A percentile compares a stretch with the other conserved stretches of the same genome.
phyloP scores from a whole-genome alignment of 2,888 invertebrate genomes.

The Ophonus ardosiacus region DNA sequence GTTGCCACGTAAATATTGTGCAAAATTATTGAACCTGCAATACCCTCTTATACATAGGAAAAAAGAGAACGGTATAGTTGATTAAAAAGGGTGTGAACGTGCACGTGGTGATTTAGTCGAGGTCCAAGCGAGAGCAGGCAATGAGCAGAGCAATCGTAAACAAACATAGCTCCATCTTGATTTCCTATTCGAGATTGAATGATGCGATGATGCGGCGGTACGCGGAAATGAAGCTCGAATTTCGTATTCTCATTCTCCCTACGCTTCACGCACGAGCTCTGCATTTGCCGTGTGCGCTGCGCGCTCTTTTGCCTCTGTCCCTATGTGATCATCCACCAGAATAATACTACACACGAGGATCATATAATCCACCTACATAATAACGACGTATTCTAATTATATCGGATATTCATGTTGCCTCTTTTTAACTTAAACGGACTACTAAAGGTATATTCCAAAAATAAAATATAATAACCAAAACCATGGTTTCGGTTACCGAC shows the following conservation, averaged over 20 bases:
- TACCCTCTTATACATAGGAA: too few species aligned
- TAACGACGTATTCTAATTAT: too few species aligned
- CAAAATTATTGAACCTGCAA: too few species aligned
- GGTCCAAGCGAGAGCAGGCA: neutral
- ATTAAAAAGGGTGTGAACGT: neutral
- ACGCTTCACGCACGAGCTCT: slow-evolving; percentile 21
- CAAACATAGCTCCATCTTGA: slow-evolving; percentile 44
- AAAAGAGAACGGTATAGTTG: too few species aligned
- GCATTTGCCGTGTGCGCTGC: neutral
- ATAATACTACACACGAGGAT: neutral
- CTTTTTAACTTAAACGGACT: too few species aligned
- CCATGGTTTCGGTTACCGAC: too few species aligned
- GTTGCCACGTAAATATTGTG: too few species aligned
- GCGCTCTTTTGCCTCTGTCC: neutral
- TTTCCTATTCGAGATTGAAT: slow-evolving; percentile 46
- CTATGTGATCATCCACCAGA: neutral
- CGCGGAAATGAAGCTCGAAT: slow-evolving; percentile 40
- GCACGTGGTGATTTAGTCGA: neutral
- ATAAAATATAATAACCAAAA: too few species aligned
- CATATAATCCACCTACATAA: too few species aligned
- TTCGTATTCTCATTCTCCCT: slow-evolving; percentile 31
- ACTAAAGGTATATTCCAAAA: too few species aligned
- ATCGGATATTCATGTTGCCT: too few species aligned
- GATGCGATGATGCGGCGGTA: slow-evolving; percentile 33
- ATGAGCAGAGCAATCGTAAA: slow-evolving; percentile 39